A percentile compares a stretch with the other conserved stretches of the same genome.
phyloP scores from a whole-genome alignment of 1,140 invertebrate genomes.

The Drosophila auraria region DNA sequence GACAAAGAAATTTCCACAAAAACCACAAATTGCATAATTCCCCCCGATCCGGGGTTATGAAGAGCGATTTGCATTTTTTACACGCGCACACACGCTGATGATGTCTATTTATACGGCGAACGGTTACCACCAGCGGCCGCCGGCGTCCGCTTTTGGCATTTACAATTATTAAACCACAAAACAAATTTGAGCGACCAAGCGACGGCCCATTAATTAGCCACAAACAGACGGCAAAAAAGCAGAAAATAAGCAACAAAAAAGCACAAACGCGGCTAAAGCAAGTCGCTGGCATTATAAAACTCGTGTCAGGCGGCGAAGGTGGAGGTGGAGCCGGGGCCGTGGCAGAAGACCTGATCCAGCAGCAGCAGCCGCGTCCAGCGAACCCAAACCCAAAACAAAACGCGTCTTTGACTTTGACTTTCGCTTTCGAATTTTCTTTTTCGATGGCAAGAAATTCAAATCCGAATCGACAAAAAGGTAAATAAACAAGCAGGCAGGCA shows the following conservation, averaged over 20 bases:
- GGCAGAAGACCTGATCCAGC: slow-evolving; percentile 35
- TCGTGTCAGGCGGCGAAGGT: slow-evolving; percentile 10
- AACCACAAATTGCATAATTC: slow-evolving; percentile 29
- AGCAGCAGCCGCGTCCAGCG: slow-evolving; percentile 44
- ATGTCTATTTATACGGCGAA: slow-evolving; percentile 22
- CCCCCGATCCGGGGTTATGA: slow-evolving; percentile 7
- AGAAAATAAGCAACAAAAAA: slow-evolving; percentile 15
- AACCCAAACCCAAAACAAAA: slow-evolving; percentile 35
- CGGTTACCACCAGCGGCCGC: not conserved
- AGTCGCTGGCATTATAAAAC: slow-evolving; percentile 66
- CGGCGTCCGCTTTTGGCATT: slow-evolving; percentile 47
- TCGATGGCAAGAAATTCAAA: slow-evolving; percentile 42
- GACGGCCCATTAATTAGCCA: slow-evolving; percentile 62
- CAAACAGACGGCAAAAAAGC: slow-evolving; percentile 23
- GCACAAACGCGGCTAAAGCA: slow-evolving; percentile 45
- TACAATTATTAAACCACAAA: slow-evolving; percentile 58
- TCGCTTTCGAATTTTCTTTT: slow-evolving; percentile 84
- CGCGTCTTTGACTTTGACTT: slow-evolving; percentile 81
- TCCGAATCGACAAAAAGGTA: slow-evolving; percentile 24
- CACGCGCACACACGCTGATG: slow-evolving; percentile 32
- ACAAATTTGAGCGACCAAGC: slow-evolving; percentile 45
- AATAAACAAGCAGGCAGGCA: slow-evolving; percentile 23
- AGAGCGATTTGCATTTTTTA: slow-evolving; percentile 36
- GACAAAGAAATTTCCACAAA: slow-evolving; percentile 14
- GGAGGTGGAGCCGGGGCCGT: not conserved